Evolutionary conservation across 2,113 vertebrate genomes (phyloP).

Genomic region (Vanacampus margaritifer): DNA sequence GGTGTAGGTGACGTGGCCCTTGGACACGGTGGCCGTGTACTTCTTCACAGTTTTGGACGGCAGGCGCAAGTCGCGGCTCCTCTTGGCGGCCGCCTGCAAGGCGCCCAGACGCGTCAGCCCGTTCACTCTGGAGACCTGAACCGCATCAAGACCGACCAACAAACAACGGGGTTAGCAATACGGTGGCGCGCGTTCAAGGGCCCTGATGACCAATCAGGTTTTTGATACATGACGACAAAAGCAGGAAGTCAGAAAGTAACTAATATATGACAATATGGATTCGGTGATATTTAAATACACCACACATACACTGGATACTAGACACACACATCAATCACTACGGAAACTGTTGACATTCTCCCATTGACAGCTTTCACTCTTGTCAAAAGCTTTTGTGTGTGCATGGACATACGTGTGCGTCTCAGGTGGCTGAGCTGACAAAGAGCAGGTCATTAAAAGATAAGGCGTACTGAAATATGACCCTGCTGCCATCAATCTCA

Average conservation of each 20-base stretch:
- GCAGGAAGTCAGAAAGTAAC: no score
- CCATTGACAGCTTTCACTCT: constrained; percentile 64
- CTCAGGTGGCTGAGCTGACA: constrained; percentile 66
- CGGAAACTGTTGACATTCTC: neutral
- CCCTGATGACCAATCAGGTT: no score
- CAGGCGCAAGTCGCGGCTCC: constrained; percentile 94
- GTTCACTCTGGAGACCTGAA: constrained; percentile 91
- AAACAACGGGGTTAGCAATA: neutral
- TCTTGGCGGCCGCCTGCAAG: constrained; percentile 88
- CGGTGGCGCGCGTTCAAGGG: no score
- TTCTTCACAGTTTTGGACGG: constrained; percentile 99
- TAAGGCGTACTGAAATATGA: constrained; percentile 72
- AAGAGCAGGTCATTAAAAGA: constrained; percentile 76
- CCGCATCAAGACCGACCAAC: no score
- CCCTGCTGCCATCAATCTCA: constrained; percentile 63
- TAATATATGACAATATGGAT: no score
- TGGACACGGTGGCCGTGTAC: constrained; percentile 98
- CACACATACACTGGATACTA: no score
- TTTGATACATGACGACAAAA: no score
- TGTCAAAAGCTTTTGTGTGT: neutral
- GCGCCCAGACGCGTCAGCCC: constrained; percentile 84
- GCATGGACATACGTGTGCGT: constrained; percentile 60
- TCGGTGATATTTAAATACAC: no score
- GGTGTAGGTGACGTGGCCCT: constrained; percentile 99
- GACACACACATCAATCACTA: no score